Conservation (phyloP, 2,797 vertebrate species). For the Geotrypetes seraphini region DNA sequence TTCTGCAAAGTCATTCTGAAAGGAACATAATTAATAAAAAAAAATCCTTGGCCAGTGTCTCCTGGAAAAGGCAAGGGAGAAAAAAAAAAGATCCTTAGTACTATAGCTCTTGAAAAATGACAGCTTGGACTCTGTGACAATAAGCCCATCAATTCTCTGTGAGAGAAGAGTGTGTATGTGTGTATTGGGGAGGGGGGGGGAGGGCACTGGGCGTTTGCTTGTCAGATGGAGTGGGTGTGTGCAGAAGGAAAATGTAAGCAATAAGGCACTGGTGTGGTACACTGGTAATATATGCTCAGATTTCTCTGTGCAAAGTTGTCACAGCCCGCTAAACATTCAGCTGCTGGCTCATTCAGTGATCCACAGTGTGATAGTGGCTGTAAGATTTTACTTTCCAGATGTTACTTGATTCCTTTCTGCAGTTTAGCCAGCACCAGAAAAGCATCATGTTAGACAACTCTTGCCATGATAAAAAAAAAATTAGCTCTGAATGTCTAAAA, state of each 20-base stretch:
- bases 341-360: conserved; percentile 30
- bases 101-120: conserved; percentile 19
- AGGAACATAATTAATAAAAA: conserved; percentile 39
- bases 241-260: conserved; percentile 3
- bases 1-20: conserved; percentile 25
- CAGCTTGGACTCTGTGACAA: conserved; percentile 10
- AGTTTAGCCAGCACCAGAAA: not conserved
- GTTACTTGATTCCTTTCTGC: conserved; percentile 7
- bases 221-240: conserved; percentile 14
- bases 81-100: not conserved
- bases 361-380: conserved; percentile 10
- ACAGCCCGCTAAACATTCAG: conserved; percentile 40
- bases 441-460: not conserved
- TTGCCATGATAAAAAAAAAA: not conserved
- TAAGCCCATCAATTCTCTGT: conserved; percentile 12
- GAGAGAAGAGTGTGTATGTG: conserved; percentile 4
- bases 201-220: conserved; percentile 5
- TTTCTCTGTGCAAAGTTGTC: conserved; percentile 41
- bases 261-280: conserved; percentile 21
- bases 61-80: not conserved
- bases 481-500: not conserved
- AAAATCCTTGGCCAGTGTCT: not conserved
- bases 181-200: too few relatives aligned
- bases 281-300: conserved; percentile 27
- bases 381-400: conserved; percentile 7